A percentile compares a stretch with the other conserved stretches of the same genome.
These are phyloP conservation scores for Ailuropoda melanoleuca DNA, from an alignment of 2,113 vertebrate genomes.

Conservation along the genomic window DNA sequence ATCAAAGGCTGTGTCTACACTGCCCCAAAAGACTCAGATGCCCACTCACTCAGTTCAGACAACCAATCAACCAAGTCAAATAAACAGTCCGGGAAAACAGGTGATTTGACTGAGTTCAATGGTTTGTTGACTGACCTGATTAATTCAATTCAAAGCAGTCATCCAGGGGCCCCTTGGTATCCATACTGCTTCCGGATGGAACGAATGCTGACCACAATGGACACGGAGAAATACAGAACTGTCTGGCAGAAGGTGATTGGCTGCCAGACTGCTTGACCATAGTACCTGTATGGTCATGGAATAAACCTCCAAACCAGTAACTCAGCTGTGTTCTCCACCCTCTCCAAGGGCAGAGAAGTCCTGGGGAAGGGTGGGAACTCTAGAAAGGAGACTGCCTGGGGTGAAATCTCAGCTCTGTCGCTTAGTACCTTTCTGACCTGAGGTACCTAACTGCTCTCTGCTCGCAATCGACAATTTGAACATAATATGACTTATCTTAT, in stretches of 20 bases:
- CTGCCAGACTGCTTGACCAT: neutral
- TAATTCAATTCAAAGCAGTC: neutral
- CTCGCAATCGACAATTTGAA: neutral
- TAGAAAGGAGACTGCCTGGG: neutral
- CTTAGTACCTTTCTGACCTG: neutral
- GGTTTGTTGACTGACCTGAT: neutral
- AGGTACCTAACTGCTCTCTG: neutral
- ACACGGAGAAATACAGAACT: neutral
- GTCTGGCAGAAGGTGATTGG: neutral
- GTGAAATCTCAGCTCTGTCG: neutral
- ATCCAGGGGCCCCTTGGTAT: neutral
- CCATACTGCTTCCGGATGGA: neutral
- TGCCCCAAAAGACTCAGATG: neutral
- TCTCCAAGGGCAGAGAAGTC: neutral
- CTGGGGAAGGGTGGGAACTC: neutral
- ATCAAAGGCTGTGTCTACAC: neutral
- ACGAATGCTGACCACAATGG: neutral
- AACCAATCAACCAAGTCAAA: neutral
- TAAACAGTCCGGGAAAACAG: neutral
- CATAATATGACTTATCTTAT: too few species aligned
- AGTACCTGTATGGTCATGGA: neutral
- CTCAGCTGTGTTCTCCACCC: neutral
- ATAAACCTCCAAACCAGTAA: neutral
- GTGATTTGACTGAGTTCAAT: neutral
- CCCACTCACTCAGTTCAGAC: neutral